These are phyloP conservation scores for Pseudocheirus occidentalis DNA, from an alignment of 2,797 vertebrate species.

Conservation along the genomic window DNA sequence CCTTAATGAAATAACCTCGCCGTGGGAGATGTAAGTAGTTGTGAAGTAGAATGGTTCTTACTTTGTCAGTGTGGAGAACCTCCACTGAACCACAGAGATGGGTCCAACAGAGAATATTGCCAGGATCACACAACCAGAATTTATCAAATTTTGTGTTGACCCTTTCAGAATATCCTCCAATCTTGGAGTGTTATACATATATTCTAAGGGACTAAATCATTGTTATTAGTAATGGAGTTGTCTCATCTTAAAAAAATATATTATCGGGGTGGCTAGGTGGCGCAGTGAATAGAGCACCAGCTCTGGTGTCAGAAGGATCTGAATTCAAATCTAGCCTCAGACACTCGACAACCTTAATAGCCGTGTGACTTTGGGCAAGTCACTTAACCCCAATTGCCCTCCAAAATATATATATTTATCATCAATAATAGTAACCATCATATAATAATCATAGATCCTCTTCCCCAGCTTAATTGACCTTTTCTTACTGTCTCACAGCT, in stretches of 20 bases:
- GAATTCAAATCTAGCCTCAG: too few relatives aligned
- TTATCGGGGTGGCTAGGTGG: too few relatives aligned
- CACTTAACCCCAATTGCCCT: too few relatives aligned
- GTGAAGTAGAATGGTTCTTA: neutral
- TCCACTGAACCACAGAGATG: neutral
- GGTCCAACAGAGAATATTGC: neutral
- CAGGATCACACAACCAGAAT: neutral
- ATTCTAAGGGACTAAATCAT: neutral
- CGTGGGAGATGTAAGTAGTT: neutral
- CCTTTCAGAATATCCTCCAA: neutral
- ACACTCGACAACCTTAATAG: too few relatives aligned
- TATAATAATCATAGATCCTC: neutral
- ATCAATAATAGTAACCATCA: neutral
- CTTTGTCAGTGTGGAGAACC: neutral
- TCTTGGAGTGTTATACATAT: neutral
- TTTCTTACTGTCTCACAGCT: neutral
- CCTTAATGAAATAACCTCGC: neutral
- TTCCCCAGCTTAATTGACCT: neutral
- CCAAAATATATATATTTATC: too few relatives aligned
- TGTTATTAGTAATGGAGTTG: neutral
- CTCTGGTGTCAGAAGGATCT: too few relatives aligned
- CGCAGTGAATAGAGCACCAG: too few relatives aligned
- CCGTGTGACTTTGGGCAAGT: too few relatives aligned
- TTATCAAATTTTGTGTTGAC: neutral
- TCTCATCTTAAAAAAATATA: neutral